Base-by-base conservation (phyloP, 2,113 vertebrate species). In the Recurvirostra avosetta region DNA sequence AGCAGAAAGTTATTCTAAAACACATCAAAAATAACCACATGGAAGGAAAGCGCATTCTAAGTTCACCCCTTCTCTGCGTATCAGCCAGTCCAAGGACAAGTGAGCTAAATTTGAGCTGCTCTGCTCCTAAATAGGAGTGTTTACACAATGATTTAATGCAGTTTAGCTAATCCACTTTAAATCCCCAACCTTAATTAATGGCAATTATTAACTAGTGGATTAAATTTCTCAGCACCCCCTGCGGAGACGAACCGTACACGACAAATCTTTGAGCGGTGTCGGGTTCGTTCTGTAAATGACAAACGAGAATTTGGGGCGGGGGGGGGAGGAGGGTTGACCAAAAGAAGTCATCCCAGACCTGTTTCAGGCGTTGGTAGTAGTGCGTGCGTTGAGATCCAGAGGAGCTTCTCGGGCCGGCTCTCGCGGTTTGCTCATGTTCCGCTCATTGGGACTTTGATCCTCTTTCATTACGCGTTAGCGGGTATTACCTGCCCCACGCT, bases 141-240 rank as follows among this genome's bases (percentile, higher is more conserved):
- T 96, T 66, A 36, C 94, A 83, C 90, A 34, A 6, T 9, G 90
- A 43, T 79, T 61, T 76, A 52, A 18, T 43, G 70, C 80, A 30
- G 40, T 41, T 34, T 4, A 4, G n/a, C 58, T 96, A 90, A 96
- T 73, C 96, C 67, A 8, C 88, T 84, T 21, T 17, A 88, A 93
- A 92, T 88, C 95, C 92, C 67, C 90, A 66, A 5, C 74, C 41
- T 58, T 58, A 74, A 7, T 82, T 83, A 88, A 62, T 2, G 61
- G 81, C 62, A 52, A 2, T 82, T 91, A 90, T 86, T 90, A 88
- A 75, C 58, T 16, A 53, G 21, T 11, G 21, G 87, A 96, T 96
- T 97, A 88, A 70, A 93, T 86, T 82, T 59, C 87, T 26, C 56
- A 5, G 40, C 72, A 75, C 12, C 45, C 67, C 25, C 47, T 10